phyloP scores from a whole-genome alignment of 30 jellyfish, hydroid and myxozoan genomes.

The Rhopilema esculentum region DNA sequence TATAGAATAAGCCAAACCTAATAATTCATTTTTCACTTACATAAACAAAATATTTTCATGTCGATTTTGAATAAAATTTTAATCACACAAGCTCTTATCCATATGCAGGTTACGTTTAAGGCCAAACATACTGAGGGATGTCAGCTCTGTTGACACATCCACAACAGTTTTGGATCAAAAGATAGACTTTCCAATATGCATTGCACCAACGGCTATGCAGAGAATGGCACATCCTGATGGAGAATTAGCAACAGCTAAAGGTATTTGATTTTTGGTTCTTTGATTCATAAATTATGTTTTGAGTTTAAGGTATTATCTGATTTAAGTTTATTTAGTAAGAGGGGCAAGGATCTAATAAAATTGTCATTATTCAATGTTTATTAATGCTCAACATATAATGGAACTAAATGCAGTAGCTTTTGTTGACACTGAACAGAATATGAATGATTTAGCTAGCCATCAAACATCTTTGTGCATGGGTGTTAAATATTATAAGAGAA shows the following conservation, averaged over 20 bases:
- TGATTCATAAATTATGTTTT: too few relatives aligned
- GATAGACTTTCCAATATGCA: constrained; percentile 77
- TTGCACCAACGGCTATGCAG: constrained; percentile 96
- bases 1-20: too few relatives aligned
- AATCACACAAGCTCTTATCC: not conserved
- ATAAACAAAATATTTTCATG: not conserved
- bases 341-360: too few relatives aligned
- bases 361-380: too few relatives aligned
- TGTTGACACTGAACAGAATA: too few relatives aligned
- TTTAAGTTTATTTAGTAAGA: too few relatives aligned
- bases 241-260: constrained; percentile 90
- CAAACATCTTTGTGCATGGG: too few relatives aligned
- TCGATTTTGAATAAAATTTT: not conserved
- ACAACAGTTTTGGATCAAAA: constrained; percentile 60
- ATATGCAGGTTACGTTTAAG: constrained; percentile 67
- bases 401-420: too few relatives aligned
- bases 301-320: too few relatives aligned
- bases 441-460: too few relatives aligned
- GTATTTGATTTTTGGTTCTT: constrained; percentile 14
- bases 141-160: constrained; percentile 62
- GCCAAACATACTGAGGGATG: constrained; percentile 72
- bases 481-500: too few relatives aligned
- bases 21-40: not conserved
- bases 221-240: constrained; percentile 93
- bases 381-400: too few relatives aligned